These are phyloP conservation scores for Smittia sp. DNA, from an alignment of 2,888 invertebrate species.

Conservation along the genomic window DNA sequence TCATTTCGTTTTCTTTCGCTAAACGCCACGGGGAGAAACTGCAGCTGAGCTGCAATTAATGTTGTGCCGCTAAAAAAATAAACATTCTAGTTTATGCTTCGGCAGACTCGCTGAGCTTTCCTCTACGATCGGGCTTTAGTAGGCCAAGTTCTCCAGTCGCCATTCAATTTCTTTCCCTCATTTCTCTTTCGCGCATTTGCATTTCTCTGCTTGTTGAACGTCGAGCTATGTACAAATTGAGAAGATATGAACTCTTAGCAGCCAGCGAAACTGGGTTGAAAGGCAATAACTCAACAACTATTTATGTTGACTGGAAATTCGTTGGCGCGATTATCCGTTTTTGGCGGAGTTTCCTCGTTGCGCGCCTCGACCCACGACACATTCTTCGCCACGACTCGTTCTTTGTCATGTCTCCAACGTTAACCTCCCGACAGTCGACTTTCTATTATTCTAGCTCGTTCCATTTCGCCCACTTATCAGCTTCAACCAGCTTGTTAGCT, in stretches of 20 bases:
- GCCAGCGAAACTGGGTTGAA: neutral
- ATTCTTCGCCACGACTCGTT: neutral
- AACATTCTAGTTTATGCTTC: slow-evolving; percentile 28
- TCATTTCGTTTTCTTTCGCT: slow-evolving; percentile 17
- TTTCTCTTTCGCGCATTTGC: neutral
- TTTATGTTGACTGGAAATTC: neutral
- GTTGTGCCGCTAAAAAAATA: slow-evolving; percentile 7
- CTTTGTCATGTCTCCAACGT: slow-evolving; percentile 11
- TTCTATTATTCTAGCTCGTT: slow-evolving; percentile 3
- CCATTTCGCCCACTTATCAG: slow-evolving; percentile 8
- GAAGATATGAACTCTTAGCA: neutral
- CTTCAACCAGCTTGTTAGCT: neutral
- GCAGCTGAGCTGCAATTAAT: slow-evolving; percentile 13
- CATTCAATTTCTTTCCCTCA: slow-evolving; percentile 14
- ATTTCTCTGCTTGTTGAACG: neutral
- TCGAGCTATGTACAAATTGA: neutral
- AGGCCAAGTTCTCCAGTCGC: slow-evolving; percentile 33
- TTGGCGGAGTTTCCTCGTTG: neutral
- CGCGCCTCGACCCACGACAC: neutral
- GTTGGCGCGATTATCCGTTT: neutral
- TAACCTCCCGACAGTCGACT: neutral
- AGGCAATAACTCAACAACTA: neutral
- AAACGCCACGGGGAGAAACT: neutral
- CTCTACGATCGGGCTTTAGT: neutral
- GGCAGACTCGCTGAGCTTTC: neutral